phyloP scores from a whole-genome alignment of 2,797 vertebrate genomes.

The Distichodus sexfasciatus region DNA sequence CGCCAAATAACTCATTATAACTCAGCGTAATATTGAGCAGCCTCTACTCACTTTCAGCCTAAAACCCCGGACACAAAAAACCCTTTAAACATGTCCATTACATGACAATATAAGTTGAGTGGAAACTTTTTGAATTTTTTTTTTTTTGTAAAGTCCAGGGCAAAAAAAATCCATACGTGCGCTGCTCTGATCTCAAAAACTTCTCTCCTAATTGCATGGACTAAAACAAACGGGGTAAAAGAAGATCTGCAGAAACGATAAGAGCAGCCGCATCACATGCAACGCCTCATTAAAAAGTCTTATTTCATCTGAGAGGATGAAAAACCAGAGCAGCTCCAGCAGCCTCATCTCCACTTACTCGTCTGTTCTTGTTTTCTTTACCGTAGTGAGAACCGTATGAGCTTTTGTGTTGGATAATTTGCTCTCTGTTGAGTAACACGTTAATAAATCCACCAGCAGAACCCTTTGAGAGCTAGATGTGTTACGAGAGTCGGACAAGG shows the following conservation, averaged over 20 bases:
- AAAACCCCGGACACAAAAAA: too few relatives aligned
- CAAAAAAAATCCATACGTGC: constrained; percentile 9
- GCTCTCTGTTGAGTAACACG: background rate
- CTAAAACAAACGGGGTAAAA: background rate
- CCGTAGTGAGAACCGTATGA: background rate
- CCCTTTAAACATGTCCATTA: background rate
- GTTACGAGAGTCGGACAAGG: too few relatives aligned
- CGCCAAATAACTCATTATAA: constrained; percentile 17
- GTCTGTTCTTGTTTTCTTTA: background rate
- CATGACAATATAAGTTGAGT: too few relatives aligned
- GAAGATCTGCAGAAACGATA: constrained; percentile 8
- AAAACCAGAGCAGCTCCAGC: background rate
- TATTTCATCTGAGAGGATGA: constrained; percentile 7
- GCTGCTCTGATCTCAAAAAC: constrained; percentile 21
- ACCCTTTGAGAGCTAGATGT: too few relatives aligned
- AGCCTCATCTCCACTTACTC: background rate
- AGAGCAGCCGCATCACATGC: constrained; percentile 15
- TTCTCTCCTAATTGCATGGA: constrained; percentile 20
- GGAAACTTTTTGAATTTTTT: constrained; percentile 21
- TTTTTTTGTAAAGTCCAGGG: constrained; percentile 31
- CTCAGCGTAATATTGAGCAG: constrained; percentile 21
- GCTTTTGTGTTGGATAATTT: background rate
- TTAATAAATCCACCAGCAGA: background rate
- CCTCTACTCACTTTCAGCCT: too few relatives aligned
- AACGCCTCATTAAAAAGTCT: constrained; percentile 35